Conservation (phyloP, 1,140 invertebrate species). For the Globodera ellingtonae region DNA sequence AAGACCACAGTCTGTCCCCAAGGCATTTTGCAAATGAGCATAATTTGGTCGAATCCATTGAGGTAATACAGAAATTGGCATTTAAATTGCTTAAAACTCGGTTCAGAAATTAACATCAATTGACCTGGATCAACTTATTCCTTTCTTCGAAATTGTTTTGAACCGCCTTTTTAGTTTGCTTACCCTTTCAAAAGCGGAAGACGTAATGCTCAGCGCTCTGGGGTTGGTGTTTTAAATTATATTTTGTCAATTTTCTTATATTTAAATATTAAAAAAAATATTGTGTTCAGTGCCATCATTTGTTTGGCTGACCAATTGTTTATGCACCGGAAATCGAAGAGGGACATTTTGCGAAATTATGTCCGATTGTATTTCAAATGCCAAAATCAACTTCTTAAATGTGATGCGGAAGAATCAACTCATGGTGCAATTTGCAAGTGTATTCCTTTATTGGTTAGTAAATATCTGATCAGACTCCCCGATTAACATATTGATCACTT, state of each 20-base stretch:
- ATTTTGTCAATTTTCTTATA: neutral
- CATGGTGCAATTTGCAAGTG: constrained; percentile 51
- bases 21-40: constrained; percentile 9
- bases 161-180: constrained; percentile 54
- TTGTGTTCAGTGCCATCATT: constrained; percentile 33
- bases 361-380: constrained; percentile 42
- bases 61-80: neutral
- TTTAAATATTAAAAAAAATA: neutral
- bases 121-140: constrained; percentile 50
- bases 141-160: constrained; percentile 53
- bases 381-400: neutral
- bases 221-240: neutral
- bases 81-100: neutral
- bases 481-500: neutral
- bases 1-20: neutral
- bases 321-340: constrained; percentile 27
- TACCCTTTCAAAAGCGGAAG: constrained; percentile 37
- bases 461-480: neutral
- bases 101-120: constrained; percentile 46
- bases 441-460: constrained; percentile 41
- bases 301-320: constrained; percentile 28
- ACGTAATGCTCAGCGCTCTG: constrained; percentile 27
- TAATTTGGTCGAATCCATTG: neutral
- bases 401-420: constrained; percentile 37
- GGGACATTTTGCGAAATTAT: constrained; percentile 45